Evolutionary conservation across 2,888 invertebrate genomes (phyloP).

Genomic region (Malacosoma neustria): DNA sequence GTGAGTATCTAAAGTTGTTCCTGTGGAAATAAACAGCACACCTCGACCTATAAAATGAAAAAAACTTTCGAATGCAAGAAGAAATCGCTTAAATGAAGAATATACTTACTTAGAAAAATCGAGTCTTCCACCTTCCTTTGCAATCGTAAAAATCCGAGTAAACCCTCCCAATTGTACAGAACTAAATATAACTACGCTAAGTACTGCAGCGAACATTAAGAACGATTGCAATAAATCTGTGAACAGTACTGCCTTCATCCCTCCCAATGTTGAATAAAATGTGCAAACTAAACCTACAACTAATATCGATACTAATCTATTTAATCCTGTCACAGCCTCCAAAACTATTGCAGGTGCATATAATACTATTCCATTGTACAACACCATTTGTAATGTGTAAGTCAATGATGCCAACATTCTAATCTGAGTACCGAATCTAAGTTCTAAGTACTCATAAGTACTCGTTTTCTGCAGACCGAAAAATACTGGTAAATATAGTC

Average conservation of each 20-base stretch:
- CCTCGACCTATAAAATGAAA: too few relatives aligned
- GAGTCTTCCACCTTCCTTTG: conserved; percentile 80
- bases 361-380: conserved; percentile 93
- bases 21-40: too few relatives aligned
- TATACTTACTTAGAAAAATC: conserved; percentile 78
- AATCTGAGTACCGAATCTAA: conserved; percentile 85
- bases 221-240: conserved; percentile 90
- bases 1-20: too few relatives aligned
- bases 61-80: too few relatives aligned
- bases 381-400: conserved; percentile 91
- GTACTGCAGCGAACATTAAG: conserved; percentile 89
- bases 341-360: conserved; percentile 95
- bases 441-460: conserved; percentile 94
- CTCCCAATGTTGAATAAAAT: conserved; percentile 90
- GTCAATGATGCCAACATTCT: conserved; percentile 87
- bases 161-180: conserved; percentile 81
- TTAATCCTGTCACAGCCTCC: conserved; percentile 88
- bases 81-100: too few relatives aligned
- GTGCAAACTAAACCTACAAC: conserved; percentile 86
- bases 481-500: conserved; percentile 89
- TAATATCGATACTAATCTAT: conserved; percentile 81
- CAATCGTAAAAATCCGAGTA: conserved; percentile 80
- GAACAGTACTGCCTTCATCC: conserved; percentile 92
- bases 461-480: conserved; percentile 88
- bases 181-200: conserved; percentile 85